Percentiles rank a stretch among this genome's conserved stretches.
Evolutionary conservation across 2,113 vertebrate genomes (phyloP).

Genomic region (Perca schrenkii): DNA sequence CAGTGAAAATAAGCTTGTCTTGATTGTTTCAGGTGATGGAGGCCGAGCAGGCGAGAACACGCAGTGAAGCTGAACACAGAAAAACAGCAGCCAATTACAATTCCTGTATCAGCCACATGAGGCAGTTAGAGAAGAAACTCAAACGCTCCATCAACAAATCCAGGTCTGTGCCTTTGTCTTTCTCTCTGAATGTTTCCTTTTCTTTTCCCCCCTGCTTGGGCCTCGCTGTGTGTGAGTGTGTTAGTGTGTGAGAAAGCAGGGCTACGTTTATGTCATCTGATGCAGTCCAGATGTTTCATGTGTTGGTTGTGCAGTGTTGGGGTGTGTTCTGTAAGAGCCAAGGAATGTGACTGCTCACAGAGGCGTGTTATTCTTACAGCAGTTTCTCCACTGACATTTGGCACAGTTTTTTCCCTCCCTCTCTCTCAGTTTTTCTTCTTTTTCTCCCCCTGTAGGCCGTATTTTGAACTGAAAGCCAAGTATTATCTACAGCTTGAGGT

Average conservation of each 20-base stretch:
- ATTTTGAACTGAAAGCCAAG: conserved; percentile 97
- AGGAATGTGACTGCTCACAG: conserved; percentile 75
- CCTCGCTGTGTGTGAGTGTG: background rate
- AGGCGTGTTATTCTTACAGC: conserved; percentile 67
- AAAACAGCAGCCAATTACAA: conserved; percentile 94
- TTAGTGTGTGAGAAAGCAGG: conserved; percentile 27
- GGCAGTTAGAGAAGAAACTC: conserved; percentile 95
- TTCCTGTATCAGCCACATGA: conserved; percentile 92
- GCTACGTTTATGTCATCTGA: conserved; percentile 58
- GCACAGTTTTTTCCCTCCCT: conserved; percentile 4
- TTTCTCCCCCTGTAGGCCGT: conserved; percentile 88
- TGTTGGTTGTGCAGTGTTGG: conserved; percentile 40
- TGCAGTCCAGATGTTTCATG: conserved; percentile 78
- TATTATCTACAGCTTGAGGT: conserved; percentile 98
- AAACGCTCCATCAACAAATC: conserved; percentile 97
- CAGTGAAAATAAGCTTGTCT: background rate
- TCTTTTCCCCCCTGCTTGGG: background rate
- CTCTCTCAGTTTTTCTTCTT: conserved; percentile 42
- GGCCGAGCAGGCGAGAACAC: conserved; percentile 92
- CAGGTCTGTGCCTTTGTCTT: conserved; percentile 83
- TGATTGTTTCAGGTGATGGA: conserved; percentile 91
- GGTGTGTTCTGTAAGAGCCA: conserved; percentile 63
- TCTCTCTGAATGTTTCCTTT: background rate
- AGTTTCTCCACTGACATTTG: conserved; percentile 47
- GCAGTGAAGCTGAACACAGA: conserved; percentile 91